Base-by-base conservation (phyloP, 2,113 vertebrate species). In the Scophthalmus maximus region DNA sequence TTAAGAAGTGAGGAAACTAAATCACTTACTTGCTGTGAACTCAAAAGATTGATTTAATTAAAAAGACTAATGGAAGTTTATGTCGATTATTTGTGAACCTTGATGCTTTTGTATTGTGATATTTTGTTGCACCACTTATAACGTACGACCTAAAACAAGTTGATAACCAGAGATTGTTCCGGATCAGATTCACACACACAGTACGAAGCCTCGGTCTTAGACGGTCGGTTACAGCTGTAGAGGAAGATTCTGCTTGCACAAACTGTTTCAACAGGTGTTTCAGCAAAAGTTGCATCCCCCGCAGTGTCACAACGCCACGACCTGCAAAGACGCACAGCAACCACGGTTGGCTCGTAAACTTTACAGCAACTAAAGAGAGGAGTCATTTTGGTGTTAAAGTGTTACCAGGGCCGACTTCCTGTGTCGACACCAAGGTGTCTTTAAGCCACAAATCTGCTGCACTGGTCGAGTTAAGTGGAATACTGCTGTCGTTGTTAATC, bases 191-290 rank as follows among this genome's bases (percentile, higher is more conserved):
- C n/a, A n/a, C n/a, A n/a, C n/a, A 72, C 69, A 44, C 53, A 6
- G 8, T 10, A 18, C 42, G 68, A 55, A 56, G 25, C 42, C 44
- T 59, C 61, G 42, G 10, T 29, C 20, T 20, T 6, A 42, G 14
- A 6, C 6, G 25, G 3, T 29, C 7, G 18, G 20, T 56, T 52
- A 25, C 44, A 20, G 44, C 30, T 2, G 7, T 42, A 56, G 67
- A 63, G 51, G 63, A 76, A 63, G 62, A 53, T 55, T 11, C 10
- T 1, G 3, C 26, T 79, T 81, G 46, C 55, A 23, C 22, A 50
- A 44, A 61, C 44, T 29, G 50, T 83, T 87, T 74, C 70, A 69
- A 47, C 75, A 64, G 22, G 57, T 56, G 68, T 77, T 77, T 68
- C 18, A 50, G 38, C 34, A 59, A 15, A 51, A 50, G n/a, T 11